Evolutionary conservation across 1,140 invertebrate genomes (phyloP), one percentile per base, ranked within the genome.

Genomic region (Littorina saxatilis): DNA sequence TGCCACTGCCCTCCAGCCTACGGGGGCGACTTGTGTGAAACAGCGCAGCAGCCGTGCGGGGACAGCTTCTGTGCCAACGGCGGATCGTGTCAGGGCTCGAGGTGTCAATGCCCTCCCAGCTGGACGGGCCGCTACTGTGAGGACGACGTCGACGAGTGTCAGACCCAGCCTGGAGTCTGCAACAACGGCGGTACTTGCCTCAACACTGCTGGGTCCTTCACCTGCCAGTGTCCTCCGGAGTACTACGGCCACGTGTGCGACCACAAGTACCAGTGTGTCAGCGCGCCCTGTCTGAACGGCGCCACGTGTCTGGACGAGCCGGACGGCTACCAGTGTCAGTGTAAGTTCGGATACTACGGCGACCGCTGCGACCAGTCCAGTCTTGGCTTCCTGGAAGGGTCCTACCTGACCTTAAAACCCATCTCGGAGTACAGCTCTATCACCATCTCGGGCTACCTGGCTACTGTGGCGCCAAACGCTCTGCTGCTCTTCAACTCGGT

Each of bases 121-220:
- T 92, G 89, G 88, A 82, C 52, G 4, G 92, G 92, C 20, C 72
- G 79, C 2, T 96, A 96, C 83, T 99, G 98, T 89, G 97, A 96
- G 0, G 95, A 96, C 87, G 98, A 99, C 89, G 96, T 99, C 82
- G 95, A 99, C 90, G 98, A 99, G 93, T 99, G 98, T 91, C 95
- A 96, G 92, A 92, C 90, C 89, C 82, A 73, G 20, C 84, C 84
- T 20, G n/a, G n/a, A n/a, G n/a, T n/a, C n/a, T 93, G 93, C 82
- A 85, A 92, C 79, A 92, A 93, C 83, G 92, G 89, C 27, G 91
- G 87, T 11, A 86, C 87, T 13, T 93, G 92, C 79, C 23, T 83
- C 52, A 91, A 92, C 82, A 83, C 73, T 1, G 77, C 77, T 7
- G 92, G 91, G 35, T 88, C 90, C 61, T 98, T 97, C 90, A 84